Base-by-base conservation (phyloP, 2,888 invertebrate species). In the Sphinx pinastri region DNA sequence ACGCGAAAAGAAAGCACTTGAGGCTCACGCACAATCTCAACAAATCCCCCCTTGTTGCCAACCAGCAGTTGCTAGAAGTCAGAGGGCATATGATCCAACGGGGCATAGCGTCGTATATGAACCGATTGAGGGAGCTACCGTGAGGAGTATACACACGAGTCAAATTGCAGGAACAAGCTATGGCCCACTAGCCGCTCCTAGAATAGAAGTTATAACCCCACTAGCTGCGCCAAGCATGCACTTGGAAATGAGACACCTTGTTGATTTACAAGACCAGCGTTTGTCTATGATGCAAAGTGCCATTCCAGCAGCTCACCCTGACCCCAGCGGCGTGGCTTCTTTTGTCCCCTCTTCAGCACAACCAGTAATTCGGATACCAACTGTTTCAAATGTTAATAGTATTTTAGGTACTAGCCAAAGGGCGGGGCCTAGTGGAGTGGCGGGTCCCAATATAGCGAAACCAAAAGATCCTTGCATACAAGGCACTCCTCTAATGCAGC, bases 341-440 rank as follows among this genome's bases (percentile, higher is more conserved):
- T 47, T 47, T 47, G 11, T 45, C 16, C 60, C 45, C n/a, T n/a
- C 45, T n/a, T 16, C n/a, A 60, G 60, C 16, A n/a, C 60, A 45
- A 47, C 60, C 45, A n/a, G 45, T 47, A n/a, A 60, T 47, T 2
- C 16, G 45, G 45, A 45, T 45, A 11, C 60, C 60, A 7, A 38
- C 31, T 31, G 31, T 38, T 54, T n/a, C 52, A n/a, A n/a, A n/a
- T 14, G 14, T 6, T 14, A 31, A 13, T 6, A 68, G 74, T 31
- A 12, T 70, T 38, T 70, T 72, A 63, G 68, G 69, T 11, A 73
- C 68, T 11, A 74, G 69, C 60, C 76, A 75, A 70, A 67, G 55
- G 0, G 51, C 78, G 14, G 77, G 73, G 1, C 57, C 71, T 13
- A 72, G 72, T 71, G 59, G 70, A 54, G 2, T 12, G 12, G 31